A percentile compares a stretch with the other conserved stretches of the same genome.
phyloP scores from a whole-genome alignment of 1,140 invertebrate genomes.

The Drosophila orosa region DNA sequence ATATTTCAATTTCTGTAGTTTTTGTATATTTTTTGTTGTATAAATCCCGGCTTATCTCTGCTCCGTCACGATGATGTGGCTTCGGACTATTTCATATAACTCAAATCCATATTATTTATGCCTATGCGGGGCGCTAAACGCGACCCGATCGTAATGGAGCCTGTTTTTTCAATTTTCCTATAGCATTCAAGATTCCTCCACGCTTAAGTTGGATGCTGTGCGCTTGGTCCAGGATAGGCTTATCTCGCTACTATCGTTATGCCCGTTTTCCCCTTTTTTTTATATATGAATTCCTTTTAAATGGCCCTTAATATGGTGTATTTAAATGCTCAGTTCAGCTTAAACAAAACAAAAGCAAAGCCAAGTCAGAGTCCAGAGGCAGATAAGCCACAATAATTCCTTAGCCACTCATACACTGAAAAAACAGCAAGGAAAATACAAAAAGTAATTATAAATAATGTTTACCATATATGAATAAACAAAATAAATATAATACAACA shows the following conservation, averaged over 20 bases:
- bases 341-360: slow-evolving; percentile 47
- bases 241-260: slow-evolving; percentile 48
- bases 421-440: background rate
- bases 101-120: slow-evolving; percentile 57
- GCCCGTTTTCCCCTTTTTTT: slow-evolving; percentile 9
- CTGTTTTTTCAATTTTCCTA: slow-evolving; percentile 56
- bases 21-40: slow-evolving; percentile 32
- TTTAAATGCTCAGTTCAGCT: slow-evolving; percentile 55
- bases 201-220: slow-evolving; percentile 1
- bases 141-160: slow-evolving; percentile 48
- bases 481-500: background rate
- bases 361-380: slow-evolving; percentile 10
- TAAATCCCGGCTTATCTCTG: slow-evolving; percentile 39
- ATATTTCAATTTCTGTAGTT: slow-evolving; percentile 22
- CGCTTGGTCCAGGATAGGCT: slow-evolving; percentile 37
- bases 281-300: slow-evolving; percentile 48
- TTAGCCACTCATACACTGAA: background rate
- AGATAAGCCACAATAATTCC: slow-evolving; percentile 48
- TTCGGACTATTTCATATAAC: slow-evolving; percentile 39
- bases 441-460: background rate
- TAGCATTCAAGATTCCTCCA: slow-evolving; percentile 19
- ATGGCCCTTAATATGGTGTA: slow-evolving; percentile 56
- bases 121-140: slow-evolving; percentile 20
- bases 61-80: slow-evolving; percentile 62
- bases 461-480: background rate